Evolutionary conservation across 2,113 vertebrate genomes (phyloP).

Genomic region (Formicarius rufipectus): DNA sequence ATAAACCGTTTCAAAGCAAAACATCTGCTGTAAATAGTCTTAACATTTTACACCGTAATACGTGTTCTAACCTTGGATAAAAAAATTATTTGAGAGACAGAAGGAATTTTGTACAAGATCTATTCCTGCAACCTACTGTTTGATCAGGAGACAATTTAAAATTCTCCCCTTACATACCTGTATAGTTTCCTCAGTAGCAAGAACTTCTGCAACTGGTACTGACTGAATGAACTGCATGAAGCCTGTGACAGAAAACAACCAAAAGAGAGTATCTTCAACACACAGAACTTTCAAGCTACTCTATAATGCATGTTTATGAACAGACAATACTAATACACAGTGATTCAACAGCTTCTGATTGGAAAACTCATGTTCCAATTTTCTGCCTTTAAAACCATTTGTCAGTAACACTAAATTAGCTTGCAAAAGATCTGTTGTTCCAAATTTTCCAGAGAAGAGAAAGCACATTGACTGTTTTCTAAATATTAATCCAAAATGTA

Average conservation of each 20-base stretch:
- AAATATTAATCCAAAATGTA: neutral
- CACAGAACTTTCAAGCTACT: neutral
- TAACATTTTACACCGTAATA: neutral
- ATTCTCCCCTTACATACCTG: slow-evolving; percentile 75
- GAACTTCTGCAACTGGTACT: slow-evolving; percentile 95
- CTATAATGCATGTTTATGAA: neutral
- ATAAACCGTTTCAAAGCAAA: neutral
- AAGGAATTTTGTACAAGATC: neutral
- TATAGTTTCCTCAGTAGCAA: slow-evolving; percentile 97
- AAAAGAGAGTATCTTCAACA: neutral
- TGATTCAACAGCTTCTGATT: neutral
- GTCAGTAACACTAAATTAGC: neutral
- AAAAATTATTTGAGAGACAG: neutral
- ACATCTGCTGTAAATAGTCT: neutral
- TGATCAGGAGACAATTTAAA: neutral
- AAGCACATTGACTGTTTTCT: neutral
- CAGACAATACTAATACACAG: neutral
- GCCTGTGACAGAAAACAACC: slow-evolving; percentile 69
- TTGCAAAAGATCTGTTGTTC: neutral
- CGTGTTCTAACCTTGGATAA: neutral
- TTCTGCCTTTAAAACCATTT: neutral
- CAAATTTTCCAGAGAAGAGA: neutral
- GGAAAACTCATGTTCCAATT: neutral
- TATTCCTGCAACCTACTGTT: neutral
- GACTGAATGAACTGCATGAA: slow-evolving; percentile 99